These are phyloP conservation scores for Biston betularia DNA, from an alignment of 2,888 invertebrate species.

Conservation along the genomic window DNA sequence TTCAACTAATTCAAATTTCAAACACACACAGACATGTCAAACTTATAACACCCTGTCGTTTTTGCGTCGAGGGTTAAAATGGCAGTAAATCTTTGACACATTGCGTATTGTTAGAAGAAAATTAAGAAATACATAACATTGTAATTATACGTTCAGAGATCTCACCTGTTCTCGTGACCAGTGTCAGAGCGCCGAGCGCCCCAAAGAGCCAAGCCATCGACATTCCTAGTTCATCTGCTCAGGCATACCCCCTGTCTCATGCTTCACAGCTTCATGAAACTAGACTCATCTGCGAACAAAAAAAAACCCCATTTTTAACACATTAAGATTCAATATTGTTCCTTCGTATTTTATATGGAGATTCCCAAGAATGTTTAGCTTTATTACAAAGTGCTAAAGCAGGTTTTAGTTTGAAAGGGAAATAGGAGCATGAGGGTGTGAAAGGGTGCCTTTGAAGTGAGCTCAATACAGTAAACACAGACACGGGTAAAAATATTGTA, in stretches of 20 bases:
- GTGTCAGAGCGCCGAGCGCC: conserved; percentile 72
- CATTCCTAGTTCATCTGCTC: conserved; percentile 72
- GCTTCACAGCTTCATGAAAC: conserved; percentile 60
- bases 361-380: neutral
- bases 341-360: neutral
- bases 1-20: no score
- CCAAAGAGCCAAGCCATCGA: conserved; percentile 70
- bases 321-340: conserved; percentile 26
- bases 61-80: no score
- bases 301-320: conserved; percentile 50
- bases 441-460: conserved; percentile 45
- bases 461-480: conserved; percentile 38
- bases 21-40: no score
- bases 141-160: neutral
- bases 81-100: no score
- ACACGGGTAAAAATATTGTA: conserved; percentile 26
- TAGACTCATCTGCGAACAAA: conserved; percentile 63
- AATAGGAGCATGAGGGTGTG: conserved; percentile 35
- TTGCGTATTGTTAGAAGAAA: no score
- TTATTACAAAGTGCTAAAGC: conserved; percentile 4
- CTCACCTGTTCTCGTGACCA: conserved; percentile 76
- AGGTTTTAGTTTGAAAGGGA: conserved; percentile 20
- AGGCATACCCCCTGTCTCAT: conserved; percentile 71
- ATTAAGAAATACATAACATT: no score
- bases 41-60: no score